Evolutionary conservation across 2,797 vertebrate genomes (phyloP).

Genomic region (Todus mexicanus): DNA sequence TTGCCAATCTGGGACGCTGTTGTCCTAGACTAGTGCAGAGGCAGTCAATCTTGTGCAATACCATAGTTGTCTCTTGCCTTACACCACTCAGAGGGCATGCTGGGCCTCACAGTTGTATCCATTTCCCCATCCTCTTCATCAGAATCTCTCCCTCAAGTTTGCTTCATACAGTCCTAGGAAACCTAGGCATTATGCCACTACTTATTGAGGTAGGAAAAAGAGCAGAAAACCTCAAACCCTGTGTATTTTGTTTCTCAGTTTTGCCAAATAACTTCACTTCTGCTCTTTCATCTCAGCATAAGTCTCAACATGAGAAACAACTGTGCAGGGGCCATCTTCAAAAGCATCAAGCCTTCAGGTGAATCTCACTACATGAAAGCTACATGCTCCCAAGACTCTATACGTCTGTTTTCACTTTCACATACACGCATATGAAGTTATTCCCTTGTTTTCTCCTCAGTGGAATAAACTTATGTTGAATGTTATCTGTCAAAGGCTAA

Average conservation of each 20-base stretch:
- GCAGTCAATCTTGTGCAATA: neutral
- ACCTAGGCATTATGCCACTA: neutral
- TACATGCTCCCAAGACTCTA: neutral
- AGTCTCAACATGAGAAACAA: neutral
- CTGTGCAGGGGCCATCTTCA: neutral
- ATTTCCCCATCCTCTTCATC: neutral
- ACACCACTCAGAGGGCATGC: neutral
- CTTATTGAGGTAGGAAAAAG: neutral
- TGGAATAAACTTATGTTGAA: neutral
- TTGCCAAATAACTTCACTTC: neutral
- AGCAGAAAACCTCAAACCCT: neutral
- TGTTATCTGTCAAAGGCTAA: neutral
- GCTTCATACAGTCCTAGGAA: neutral
- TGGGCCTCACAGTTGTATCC: neutral
- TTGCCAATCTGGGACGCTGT: neutral
- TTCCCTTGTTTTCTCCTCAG: neutral
- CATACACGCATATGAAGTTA: rapidly evolving
- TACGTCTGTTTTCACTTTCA: neutral
- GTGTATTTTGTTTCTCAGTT: neutral
- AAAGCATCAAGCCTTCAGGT: neutral
- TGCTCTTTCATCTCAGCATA: neutral
- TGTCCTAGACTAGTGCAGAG: neutral
- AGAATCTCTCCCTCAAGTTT: neutral
- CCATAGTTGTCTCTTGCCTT: neutral
- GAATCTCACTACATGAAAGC: neutral